Base-by-base conservation (phyloP, 1,140 invertebrate species). In the Pseudomyrmex gracilis region DNA sequence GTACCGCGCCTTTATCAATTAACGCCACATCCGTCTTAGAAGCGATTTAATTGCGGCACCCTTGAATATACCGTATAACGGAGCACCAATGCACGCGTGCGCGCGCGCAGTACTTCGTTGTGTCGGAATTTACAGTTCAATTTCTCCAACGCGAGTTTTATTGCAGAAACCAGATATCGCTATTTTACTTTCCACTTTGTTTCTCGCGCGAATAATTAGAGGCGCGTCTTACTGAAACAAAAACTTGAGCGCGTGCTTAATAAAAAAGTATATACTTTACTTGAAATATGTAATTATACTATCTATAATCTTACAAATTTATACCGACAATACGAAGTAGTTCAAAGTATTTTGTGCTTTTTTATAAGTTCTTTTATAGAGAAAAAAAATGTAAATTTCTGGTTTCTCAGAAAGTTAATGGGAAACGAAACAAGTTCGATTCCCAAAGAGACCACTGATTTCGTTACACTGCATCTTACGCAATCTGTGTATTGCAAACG, bases 1-100 rank as follows among this genome's bases (percentile, higher is more conserved):
- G 55, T 17, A 71, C 66, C 76, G 64, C 76, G n/a, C 66, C 76
- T 70, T 47, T 49, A 22, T 80, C 76, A 80, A 80, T 80, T 71
- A 80, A 58, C 64, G 51, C n/a, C 34, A 13, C 34, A 71, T 70
- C 43, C 53, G 22, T 58, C 66, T 58, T 58, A 66, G 34, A 43
- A 47, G 15, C 47, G 58, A 78, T 78, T 24, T 78, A 57, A 78
- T 47, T 47, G 49, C 51, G 43, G 53, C 51, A 58, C 43, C 76
- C 34, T 80, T 58, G 51, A 77, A 61, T 58, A 70, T 57, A 53
- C 22, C n/a, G 1, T 43, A 20, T 34, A 49, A 24, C 49, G 63
- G 49, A 55, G 8, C 9, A 15, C 34, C 34, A 5, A 34, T 34
- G 34, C 34, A 34, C 34, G 34, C 34, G 34, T 5, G 24, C 34